Evolutionary conservation across 2,113 vertebrate genomes (phyloP), one percentile per base, ranked within the genome.

Genomic region (Tupaia chinensis): DNA sequence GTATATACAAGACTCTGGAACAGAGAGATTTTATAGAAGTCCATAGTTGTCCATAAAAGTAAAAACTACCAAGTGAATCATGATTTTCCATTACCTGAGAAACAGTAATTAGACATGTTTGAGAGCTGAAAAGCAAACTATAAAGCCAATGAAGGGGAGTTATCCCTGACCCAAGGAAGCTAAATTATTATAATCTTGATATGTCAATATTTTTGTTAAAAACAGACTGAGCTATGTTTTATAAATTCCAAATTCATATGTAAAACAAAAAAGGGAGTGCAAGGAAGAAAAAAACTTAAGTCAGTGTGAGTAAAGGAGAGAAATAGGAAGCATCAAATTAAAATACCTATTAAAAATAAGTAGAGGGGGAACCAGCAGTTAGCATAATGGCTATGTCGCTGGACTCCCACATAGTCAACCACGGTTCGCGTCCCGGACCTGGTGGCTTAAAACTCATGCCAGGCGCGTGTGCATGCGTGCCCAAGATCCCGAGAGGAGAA

Each of bases 201-300:
- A 29, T 20, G 10, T 34, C 13, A 34, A 15, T 74, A 68, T 44
- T 12, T 78, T 66, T 65, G 3, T 34, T 65, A 84, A 74, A 83
- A 89, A 85, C 14, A 90, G 81, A 73, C 13, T 78, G 65, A 82
- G 25, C 32, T 76, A 63, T 29, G 10, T 63, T 61, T 83, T 68
- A 89, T 79, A 54, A 81, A 82, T 82, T 88, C 53, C 19, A 91
- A 68, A 10, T 87, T 72, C 91, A 79, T 78, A 73, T 83, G 65
- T 4, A 80, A 44, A 27, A 3, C 2, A 80, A 16, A 10, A 92
- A 95, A 81, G 17, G 34, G 2, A 3, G 77, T 34, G 5, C 6
- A 89, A 84, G 58, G 34, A 80, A 80, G 29, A 92, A 91, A 88
- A 80, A 25, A 89, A 56, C 16, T 11, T 82, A 63, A 32, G 14